Evolutionary conservation across 2,888 invertebrate genomes (phyloP).

Genomic region (Hecatera dysodea): DNA sequence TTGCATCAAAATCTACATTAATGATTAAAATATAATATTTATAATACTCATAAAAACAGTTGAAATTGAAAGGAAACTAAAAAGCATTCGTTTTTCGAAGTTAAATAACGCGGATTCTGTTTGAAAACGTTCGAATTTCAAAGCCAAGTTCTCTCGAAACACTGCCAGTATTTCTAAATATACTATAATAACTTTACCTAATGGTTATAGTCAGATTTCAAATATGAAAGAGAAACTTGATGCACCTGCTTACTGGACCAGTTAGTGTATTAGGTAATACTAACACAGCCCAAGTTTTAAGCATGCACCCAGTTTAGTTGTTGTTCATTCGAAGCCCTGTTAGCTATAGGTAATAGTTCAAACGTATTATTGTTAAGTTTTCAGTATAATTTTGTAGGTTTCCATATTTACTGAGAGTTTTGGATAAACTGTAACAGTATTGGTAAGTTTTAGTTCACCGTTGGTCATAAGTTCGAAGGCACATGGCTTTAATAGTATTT

Average conservation of each 20-base stretch:
- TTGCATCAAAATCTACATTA: no score
- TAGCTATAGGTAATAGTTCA: neutral
- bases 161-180: no score
- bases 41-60: no score
- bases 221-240: neutral
- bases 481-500: neutral
- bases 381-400: neutral
- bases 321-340: neutral
- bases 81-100: no score
- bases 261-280: neutral
- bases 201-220: neutral
- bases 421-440: neutral
- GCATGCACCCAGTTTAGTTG: neutral
- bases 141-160: neutral
- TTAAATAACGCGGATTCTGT: neutral
- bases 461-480: no score
- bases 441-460: neutral
- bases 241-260: neutral
- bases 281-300: neutral
- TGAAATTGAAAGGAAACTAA: no score
- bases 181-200: no score
- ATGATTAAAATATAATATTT: no score
- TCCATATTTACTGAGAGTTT: neutral
- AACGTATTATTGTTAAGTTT: neutral
- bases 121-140: neutral